Conservation (phyloP, 2,888 invertebrate species). For the Seira musarum region DNA sequence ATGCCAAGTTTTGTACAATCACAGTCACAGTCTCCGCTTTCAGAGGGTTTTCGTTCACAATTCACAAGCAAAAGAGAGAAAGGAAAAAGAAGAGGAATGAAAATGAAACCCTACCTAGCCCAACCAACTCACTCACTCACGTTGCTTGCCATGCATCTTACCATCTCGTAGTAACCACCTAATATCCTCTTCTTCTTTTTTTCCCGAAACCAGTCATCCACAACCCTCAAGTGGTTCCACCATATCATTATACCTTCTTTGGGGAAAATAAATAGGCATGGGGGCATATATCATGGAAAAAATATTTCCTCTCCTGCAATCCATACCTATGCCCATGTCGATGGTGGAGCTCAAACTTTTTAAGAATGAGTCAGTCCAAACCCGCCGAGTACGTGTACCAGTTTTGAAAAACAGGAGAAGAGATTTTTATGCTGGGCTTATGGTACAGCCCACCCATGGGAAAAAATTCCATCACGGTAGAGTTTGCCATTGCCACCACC, state of each 20-base stretch:
- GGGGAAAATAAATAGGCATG: not conserved
- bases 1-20: constrained; percentile 22
- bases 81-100: not conserved
- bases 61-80: not conserved
- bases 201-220: constrained; percentile 38
- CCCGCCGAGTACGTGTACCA: too few species aligned
- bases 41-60: too few species aligned
- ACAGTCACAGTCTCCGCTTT: not conserved
- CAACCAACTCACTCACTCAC: constrained; percentile 30
- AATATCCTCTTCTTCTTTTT: not conserved
- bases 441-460: constrained; percentile 69
- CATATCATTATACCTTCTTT: constrained; percentile 40
- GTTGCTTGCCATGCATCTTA: constrained; percentile 44
- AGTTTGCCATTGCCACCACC: not conserved
- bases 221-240: constrained; percentile 60
- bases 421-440: not conserved
- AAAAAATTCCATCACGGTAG: constrained; percentile 63
- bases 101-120: constrained; percentile 45
- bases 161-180: constrained; percentile 3
- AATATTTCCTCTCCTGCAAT: too few species aligned
- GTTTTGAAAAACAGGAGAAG: not conserved
- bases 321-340: not conserved
- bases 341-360: not conserved
- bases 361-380: constrained; percentile 37
- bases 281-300: too few species aligned